These are phyloP conservation scores for Neomonachus schauinslandi DNA, from an alignment of 2,113 vertebrate genomes.

Conservation along the genomic window DNA sequence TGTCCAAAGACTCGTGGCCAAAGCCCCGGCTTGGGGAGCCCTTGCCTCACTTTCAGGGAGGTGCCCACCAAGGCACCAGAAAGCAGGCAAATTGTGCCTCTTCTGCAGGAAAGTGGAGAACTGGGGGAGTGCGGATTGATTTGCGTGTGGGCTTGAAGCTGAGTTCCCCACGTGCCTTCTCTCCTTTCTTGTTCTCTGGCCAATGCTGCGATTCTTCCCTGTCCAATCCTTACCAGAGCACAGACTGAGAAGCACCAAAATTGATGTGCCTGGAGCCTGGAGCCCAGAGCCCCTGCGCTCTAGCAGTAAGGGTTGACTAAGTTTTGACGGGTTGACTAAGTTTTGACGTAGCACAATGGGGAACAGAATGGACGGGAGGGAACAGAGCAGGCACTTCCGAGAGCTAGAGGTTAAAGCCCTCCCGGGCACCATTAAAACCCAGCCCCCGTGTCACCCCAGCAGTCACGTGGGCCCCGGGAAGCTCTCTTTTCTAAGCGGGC, in stretches of 20 bases:
- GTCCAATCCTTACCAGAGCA: slow-evolving; percentile 55
- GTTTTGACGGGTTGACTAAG: background rate
- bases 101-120: background rate
- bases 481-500: background rate
- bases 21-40: background rate
- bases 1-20: background rate
- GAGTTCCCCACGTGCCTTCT: background rate
- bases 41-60: background rate
- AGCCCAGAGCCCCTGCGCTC: background rate
- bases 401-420: slow-evolving; percentile 48
- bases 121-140: no score
- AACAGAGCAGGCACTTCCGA: slow-evolving; percentile 72
- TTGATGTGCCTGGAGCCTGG: slow-evolving; percentile 54
- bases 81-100: background rate
- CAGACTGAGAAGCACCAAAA: slow-evolving; percentile 53
- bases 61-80: accelerated
- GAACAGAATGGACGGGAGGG: background rate
- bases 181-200: background rate
- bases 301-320: background rate
- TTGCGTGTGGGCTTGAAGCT: background rate
- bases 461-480: accelerated
- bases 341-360: background rate
- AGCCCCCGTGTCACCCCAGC: background rate
- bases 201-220: background rate
- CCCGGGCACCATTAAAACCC: background rate